phyloP scores from a whole-genome alignment of 2,113 vertebrate genomes.

The Nansenia antarctica region DNA sequence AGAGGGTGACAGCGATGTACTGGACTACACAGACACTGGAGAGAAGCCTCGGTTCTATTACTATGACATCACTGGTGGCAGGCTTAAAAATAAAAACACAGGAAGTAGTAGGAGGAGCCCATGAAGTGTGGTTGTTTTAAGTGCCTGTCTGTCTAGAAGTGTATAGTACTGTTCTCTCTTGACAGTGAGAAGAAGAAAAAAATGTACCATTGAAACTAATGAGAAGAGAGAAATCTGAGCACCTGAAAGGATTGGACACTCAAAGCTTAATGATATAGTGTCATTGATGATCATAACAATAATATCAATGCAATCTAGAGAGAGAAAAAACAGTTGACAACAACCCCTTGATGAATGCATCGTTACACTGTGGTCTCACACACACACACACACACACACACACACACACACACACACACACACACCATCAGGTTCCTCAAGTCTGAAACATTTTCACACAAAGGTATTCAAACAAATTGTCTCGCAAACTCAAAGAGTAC shows the following conservation, averaged over 20 bases:
- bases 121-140: conserved; percentile 9
- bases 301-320: conserved; percentile 34
- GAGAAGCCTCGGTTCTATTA: no score
- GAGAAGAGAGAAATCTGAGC: conserved; percentile 29
- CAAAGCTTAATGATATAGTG: conserved; percentile 54
- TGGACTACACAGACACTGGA: no score
- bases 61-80: no score
- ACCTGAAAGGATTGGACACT: conserved; percentile 69
- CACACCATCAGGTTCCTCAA: conserved; percentile 46
- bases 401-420: conserved; percentile 44
- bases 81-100: conserved; percentile 1
- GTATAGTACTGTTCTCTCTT: no score
- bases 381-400: conserved; percentile 38
- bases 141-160: not conserved
- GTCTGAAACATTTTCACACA: conserved; percentile 35
- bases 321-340: not conserved
- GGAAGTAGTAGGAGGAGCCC: not conserved
- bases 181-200: conserved; percentile 13
- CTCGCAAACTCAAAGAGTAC: conserved; percentile 27
- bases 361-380: conserved; percentile 1
- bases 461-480: not conserved
- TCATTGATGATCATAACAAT: conserved; percentile 65
- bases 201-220: conserved; percentile 29
- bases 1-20: no score
- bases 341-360: not conserved